Evolutionary conservation across 2,797 vertebrate genomes (phyloP).

Genomic region (Sylvilagus floridanus): DNA sequence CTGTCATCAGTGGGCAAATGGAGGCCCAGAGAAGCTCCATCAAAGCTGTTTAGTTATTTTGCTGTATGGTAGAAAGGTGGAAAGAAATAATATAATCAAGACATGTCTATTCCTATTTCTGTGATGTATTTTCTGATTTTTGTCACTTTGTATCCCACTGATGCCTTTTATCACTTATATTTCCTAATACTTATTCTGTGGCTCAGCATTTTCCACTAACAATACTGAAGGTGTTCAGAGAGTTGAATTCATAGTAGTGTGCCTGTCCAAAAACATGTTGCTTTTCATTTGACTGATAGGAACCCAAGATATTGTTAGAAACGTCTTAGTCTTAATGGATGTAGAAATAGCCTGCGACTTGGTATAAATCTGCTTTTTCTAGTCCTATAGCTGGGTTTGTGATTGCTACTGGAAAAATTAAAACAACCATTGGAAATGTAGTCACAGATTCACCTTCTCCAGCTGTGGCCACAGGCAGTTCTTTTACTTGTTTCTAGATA

Average conservation of each 20-base stretch:
- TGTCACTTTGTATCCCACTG: constrained; percentile 1
- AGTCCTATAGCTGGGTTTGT: neutral
- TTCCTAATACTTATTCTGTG: neutral
- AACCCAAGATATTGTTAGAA: neutral
- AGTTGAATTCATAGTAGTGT: neutral
- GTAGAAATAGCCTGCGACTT: neutral
- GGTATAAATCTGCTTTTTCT: neutral
- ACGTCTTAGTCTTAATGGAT: neutral
- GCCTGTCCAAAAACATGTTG: neutral
- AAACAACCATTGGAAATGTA: neutral
- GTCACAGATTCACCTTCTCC: neutral
- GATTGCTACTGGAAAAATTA: neutral
- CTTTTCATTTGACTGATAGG: constrained; percentile 17
- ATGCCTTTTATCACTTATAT: neutral
- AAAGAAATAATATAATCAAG: constrained; percentile 41
- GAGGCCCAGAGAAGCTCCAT: constrained; percentile 28
- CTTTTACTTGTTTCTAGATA: constrained; percentile 2
- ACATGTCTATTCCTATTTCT: neutral
- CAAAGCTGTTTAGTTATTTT: constrained; percentile 21
- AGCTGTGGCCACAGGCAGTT: neutral
- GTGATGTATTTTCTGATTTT: constrained; percentile 47
- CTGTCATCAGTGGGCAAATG: neutral
- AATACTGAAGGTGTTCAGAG: neutral
- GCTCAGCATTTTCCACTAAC: neutral
- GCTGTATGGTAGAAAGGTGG: neutral